Evolutionary conservation across 2,888 invertebrate species (phyloP).

Genomic region (Cremastobaeus sp.): DNA sequence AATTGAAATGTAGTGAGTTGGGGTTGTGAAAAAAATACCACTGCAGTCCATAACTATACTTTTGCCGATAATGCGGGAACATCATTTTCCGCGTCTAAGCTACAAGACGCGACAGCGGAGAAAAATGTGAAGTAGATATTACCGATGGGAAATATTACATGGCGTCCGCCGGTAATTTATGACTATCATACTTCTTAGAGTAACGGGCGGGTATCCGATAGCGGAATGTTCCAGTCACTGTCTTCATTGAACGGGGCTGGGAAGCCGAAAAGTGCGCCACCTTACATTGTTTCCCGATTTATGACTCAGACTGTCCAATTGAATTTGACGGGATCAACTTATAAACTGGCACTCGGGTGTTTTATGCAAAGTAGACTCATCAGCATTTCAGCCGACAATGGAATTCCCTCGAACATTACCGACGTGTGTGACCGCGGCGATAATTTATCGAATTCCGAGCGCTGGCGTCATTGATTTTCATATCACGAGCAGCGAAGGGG

Average conservation of each 20-base stretch:
- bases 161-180: slow-evolving; percentile 52
- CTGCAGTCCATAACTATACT: slow-evolving; percentile 25
- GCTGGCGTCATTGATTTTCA: slow-evolving; percentile 33
- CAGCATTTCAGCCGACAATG: slow-evolving; percentile 1
- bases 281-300: slow-evolving; percentile 24
- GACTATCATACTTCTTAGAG: slow-evolving; percentile 56
- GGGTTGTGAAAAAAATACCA: slow-evolving; percentile 23
- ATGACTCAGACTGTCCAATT: slow-evolving; percentile 9
- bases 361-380: not conserved
- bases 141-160: slow-evolving; percentile 59
- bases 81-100: slow-evolving; percentile 50
- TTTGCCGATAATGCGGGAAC: slow-evolving; percentile 45
- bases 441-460: slow-evolving; percentile 31
- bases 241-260: slow-evolving; percentile 39
- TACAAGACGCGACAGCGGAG: slow-evolving; percentile 47
- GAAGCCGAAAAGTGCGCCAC: slow-evolving; percentile 36
- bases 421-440: not conserved
- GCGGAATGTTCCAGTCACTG: slow-evolving; percentile 54
- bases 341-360: not conserved
- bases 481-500: slow-evolving; percentile 12
- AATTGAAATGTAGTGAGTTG: slow-evolving; percentile 14
- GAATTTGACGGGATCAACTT: slow-evolving; percentile 12
- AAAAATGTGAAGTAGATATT: slow-evolving; percentile 61
- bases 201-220: slow-evolving; percentile 57
- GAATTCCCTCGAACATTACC: slow-evolving; percentile 5